Base-by-base conservation (phyloP, 2,888 invertebrate species). In the Allygus modestus region DNA sequence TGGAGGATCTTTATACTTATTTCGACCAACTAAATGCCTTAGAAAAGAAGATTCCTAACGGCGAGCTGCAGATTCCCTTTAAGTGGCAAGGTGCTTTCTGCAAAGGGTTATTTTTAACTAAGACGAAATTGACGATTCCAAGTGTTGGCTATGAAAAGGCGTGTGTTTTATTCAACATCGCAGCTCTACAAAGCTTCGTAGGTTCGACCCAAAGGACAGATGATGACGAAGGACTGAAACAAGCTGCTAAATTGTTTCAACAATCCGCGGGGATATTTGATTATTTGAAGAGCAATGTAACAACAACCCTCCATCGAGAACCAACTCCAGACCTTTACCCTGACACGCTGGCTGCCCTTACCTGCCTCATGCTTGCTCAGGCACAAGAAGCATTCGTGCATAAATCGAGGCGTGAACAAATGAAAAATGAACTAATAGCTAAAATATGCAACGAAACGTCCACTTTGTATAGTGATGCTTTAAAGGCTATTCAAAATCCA, bases 11-110 rank as follows among this genome's bases (percentile, higher is more conserved):
- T 90, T 97, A 97, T 93, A 95, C 99, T 89, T 99, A 99, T 91
- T 97, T 98, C 92, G 99, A 99, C 92, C 99, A 99, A 91, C 92
- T 99, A 85, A 94, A 94, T 87, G 95, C 97, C 9, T 92, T 99
- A 90, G 99, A 99, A 92, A 93, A 94, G 84, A 99, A 99, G 92
- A 95, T 99, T 87, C 97, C 99, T 0, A 94, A 97, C 0, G 95
- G 97, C 88, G 99, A 99, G 91, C 94, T 99, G 84, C 97, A 97
- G 90, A 97, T 99, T 87, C 97, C 98, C 1, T 99, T 99, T 91
- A 99, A 99, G 91, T 99, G 99, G 99, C 98, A 98, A 91, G 99
- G 99, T 94, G 99, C 99, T 0, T 99, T 99, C 90, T 98, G 98
- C 90, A 97, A 97, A 89, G 98, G 98, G 81, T 96, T 97, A 9